phyloP scores from a whole-genome alignment of 2,113 vertebrate species.

The Mustelus asterias region DNA sequence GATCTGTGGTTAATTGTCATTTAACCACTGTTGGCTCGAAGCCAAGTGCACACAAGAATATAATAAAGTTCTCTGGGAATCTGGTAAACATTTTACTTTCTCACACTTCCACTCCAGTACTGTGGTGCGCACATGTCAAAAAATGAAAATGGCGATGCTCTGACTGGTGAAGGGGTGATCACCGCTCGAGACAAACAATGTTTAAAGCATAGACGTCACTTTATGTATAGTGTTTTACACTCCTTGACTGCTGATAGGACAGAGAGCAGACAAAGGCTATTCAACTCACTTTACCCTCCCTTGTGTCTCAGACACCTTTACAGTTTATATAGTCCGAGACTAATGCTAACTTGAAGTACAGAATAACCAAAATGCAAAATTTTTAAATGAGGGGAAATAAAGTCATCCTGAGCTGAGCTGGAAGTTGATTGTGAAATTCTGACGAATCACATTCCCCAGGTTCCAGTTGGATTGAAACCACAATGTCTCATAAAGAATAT shows the following conservation, averaged over 20 bases:
- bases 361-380: neutral
- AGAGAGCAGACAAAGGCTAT: neutral
- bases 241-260: neutral
- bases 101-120: neutral
- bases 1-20: constrained; percentile 15
- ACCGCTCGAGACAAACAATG: no score
- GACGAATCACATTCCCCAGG: neutral
- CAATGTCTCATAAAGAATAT: neutral
- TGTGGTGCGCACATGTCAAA: neutral
- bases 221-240: neutral
- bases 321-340: neutral
- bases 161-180: neutral
- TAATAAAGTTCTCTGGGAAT: constrained; percentile 19
- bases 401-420: neutral
- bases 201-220: neutral
- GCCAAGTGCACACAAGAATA: neutral
- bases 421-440: neutral
- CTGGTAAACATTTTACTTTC: neutral
- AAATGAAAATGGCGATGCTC: neutral
- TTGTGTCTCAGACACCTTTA: neutral
- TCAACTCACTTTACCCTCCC: neutral
- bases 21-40: neutral
- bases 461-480: neutral
- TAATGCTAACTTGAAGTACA: neutral
- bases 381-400: neutral